These are phyloP conservation scores for Ethmia dodecea DNA, from an alignment of 2,888 invertebrate genomes.

Conservation along the genomic window DNA sequence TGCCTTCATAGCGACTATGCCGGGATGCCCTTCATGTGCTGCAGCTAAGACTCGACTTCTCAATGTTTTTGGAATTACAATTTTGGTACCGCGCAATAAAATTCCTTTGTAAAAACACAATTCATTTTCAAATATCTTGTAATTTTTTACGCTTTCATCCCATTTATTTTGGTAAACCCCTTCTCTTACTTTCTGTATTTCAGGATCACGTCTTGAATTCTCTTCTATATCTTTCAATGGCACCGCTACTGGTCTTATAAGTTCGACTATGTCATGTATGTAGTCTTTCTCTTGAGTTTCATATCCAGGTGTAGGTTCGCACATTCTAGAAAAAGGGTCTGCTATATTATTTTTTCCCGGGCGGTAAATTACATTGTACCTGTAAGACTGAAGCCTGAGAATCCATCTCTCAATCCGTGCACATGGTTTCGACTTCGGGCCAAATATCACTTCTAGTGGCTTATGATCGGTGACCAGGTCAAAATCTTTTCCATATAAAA, in stretches of 20 bases:
- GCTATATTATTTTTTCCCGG: constrained; percentile 2
- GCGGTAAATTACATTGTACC: constrained; percentile 6
- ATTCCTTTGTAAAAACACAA: constrained; percentile 8
- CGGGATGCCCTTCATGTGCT: background rate
- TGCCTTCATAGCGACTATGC: too few relatives aligned
- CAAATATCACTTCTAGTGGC: constrained; percentile 4
- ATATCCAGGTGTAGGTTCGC: background rate
- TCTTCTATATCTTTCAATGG: constrained; percentile 4
- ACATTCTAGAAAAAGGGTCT: constrained; percentile 3
- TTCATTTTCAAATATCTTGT: constrained; percentile 10
- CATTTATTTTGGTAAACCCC: background rate
- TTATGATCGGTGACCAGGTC: constrained; percentile 13
- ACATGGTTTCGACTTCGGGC: constrained; percentile 10
- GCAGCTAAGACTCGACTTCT: background rate
- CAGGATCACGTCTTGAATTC: constrained; percentile 2
- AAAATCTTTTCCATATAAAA: constrained; percentile 9
- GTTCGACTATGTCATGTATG: constrained; percentile 2
- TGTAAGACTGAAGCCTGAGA: constrained; percentile 7
- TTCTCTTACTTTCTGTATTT: constrained; percentile 5
- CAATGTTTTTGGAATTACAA: background rate
- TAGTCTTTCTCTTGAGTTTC: background rate
- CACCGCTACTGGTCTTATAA: background rate
- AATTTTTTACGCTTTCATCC: constrained; percentile 6
- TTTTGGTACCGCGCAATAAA: constrained; percentile 1
- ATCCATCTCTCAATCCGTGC: constrained; percentile 14